A percentile compares a stretch with the other conserved stretches of the same genome.
Evolutionary conservation across 2,888 invertebrate species (phyloP).

Genomic region (Cephus runcator): DNA sequence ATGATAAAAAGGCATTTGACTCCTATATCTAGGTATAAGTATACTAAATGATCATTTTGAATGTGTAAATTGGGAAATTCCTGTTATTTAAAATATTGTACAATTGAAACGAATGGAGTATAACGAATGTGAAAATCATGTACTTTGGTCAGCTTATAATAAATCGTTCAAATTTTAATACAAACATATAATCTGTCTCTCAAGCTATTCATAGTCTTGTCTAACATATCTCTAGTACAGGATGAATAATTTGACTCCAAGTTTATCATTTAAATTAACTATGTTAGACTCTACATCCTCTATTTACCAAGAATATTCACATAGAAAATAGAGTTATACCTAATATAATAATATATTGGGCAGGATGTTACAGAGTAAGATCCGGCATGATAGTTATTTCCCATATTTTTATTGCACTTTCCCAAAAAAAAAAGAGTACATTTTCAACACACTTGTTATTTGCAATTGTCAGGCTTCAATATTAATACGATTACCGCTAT

Average conservation of each 20-base stretch:
- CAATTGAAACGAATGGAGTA: conserved; percentile 24
- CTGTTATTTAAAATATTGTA: conserved; percentile 39
- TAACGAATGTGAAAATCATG: conserved; percentile 8
- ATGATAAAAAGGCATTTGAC: conserved; percentile 30
- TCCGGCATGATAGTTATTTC: conserved; percentile 23
- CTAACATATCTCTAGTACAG: not conserved
- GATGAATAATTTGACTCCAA: not conserved
- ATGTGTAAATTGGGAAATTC: conserved; percentile 33
- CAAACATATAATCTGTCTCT: conserved; percentile 21
- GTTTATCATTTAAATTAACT: too few species aligned
- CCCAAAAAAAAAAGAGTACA: conserved; percentile 52
- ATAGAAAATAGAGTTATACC: not conserved
- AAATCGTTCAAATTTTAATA: conserved; percentile 52
- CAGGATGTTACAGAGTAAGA: not conserved
- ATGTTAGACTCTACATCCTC: too few species aligned
- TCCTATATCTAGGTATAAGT: conserved; percentile 37
- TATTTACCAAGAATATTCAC: too few species aligned
- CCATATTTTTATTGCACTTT: conserved; percentile 60
- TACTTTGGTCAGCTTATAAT: conserved; percentile 41
- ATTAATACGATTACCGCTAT: not conserved
- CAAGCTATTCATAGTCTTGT: not conserved
- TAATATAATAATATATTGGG: not conserved
- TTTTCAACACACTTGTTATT: conserved; percentile 29
- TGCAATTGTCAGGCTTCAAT: not conserved
- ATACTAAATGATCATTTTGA: conserved; percentile 29